These are phyloP conservation scores for Limnephilus auricula DNA, from an alignment of 2,888 invertebrate genomes.

Conservation along the genomic window DNA sequence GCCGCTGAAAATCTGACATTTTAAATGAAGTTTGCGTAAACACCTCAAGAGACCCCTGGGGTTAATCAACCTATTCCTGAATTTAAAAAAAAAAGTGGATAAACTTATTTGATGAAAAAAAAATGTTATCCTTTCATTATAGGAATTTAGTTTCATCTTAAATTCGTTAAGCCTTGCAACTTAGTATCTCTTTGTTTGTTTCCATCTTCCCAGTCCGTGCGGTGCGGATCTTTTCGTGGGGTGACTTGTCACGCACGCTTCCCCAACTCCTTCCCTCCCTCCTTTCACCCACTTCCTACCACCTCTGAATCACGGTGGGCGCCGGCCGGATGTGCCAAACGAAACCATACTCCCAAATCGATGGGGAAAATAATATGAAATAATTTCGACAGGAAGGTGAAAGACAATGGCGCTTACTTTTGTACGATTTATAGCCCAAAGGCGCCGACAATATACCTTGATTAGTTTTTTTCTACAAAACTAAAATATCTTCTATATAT, in stretches of 20 bases:
- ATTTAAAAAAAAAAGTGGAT: too few species aligned
- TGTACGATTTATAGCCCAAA: background rate
- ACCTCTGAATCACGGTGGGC: background rate
- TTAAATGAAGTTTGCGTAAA: too few species aligned
- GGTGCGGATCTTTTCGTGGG: constrained; percentile 20
- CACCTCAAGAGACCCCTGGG: too few species aligned
- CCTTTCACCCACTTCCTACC: background rate
- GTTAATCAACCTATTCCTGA: too few species aligned
- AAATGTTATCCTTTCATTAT: too few species aligned
- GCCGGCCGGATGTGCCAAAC: constrained; percentile 19
- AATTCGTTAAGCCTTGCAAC: background rate
- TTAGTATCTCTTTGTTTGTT: background rate
- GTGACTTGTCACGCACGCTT: constrained; percentile 7
- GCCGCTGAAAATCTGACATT: too few species aligned
- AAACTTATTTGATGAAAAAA: too few species aligned
- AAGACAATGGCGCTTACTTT: background rate
- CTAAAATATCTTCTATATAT: background rate
- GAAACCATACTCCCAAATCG: constrained; percentile 19
- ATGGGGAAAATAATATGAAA: constrained; percentile 9
- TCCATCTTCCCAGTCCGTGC: background rate
- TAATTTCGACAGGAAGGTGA: background rate
- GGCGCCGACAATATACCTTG: background rate
- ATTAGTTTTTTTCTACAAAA: background rate
- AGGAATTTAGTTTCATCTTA: background rate
- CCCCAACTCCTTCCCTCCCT: background rate